phyloP scores from a whole-genome alignment of 2,888 invertebrate genomes.

The Pterostichus madidus region DNA sequence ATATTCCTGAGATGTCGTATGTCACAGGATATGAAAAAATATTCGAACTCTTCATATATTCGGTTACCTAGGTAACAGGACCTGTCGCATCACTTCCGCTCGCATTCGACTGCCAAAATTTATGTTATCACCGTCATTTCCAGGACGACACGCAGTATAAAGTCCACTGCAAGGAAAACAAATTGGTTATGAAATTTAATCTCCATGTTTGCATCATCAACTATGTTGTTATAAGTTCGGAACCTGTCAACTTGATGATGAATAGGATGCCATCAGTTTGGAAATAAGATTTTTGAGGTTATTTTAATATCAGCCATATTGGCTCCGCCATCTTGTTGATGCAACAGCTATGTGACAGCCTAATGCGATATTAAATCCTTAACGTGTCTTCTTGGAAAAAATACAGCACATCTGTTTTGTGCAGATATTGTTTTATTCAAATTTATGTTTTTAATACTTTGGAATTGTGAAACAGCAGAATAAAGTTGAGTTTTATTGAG shows the following conservation, averaged over 20 bases:
- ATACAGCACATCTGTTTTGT: conserved; percentile 36
- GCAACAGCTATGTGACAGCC: conserved; percentile 16
- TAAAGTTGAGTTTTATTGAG: conserved; percentile 27
- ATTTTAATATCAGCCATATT: conserved; percentile 61
- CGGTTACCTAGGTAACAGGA: conserved; percentile 43
- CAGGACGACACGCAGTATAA: conserved; percentile 12
- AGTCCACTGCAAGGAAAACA: conserved; percentile 56
- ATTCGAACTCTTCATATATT: conserved; percentile 55
- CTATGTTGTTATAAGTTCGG: conserved; percentile 61
- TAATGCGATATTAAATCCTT: conserved; percentile 50
- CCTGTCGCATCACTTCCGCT: conserved; percentile 29
- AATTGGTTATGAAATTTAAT: conserved; percentile 63
- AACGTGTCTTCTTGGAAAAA: conserved; percentile 38
- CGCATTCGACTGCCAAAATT: conserved; percentile 40
- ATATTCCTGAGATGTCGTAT: conserved; percentile 55
- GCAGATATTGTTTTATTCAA: conserved; percentile 48
- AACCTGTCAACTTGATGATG: conserved; percentile 61
- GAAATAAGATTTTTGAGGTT: conserved; percentile 62
- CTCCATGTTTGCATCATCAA: conserved; percentile 62
- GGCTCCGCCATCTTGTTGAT: conserved; percentile 46
- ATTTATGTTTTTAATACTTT: conserved; percentile 52
- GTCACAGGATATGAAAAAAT: conserved; percentile 56
- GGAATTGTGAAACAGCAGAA: conserved; percentile 10
- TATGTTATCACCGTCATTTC: conserved; percentile 37
- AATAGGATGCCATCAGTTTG: conserved; percentile 59